A percentile compares a stretch with the other conserved stretches of the same genome.
These are phyloP conservation scores for Pimephales promelas DNA, from an alignment of 2,113 vertebrate genomes.

Conservation along the genomic window DNA sequence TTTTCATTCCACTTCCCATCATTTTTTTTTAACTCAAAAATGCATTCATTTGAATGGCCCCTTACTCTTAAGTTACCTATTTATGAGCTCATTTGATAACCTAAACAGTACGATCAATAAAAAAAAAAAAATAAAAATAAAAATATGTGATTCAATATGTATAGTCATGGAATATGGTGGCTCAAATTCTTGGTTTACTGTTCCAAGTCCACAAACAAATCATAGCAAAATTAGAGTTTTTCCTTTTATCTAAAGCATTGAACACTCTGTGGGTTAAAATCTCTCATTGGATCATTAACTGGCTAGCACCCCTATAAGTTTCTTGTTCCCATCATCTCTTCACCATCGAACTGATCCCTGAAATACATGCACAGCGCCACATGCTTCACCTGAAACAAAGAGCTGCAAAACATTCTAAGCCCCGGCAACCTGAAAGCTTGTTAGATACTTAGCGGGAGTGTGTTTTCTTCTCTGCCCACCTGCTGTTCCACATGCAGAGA, in stretches of 20 bases:
- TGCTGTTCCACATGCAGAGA: neutral
- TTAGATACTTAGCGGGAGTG: slow-evolving; percentile 43
- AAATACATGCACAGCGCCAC: slow-evolving; percentile 22
- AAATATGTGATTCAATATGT: neutral
- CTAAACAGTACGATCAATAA: too few relatives aligned
- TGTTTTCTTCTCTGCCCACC: slow-evolving; percentile 29
- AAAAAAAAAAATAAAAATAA: too few relatives aligned
- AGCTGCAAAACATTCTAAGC: slow-evolving; percentile 1
- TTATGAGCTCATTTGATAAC: neutral
- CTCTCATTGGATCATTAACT: slow-evolving; percentile 8
- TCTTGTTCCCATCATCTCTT: slow-evolving; percentile 33
- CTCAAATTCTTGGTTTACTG: neutral
- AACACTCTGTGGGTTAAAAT: slow-evolving; percentile 13
- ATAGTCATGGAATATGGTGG: neutral
- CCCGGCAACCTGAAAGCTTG: slow-evolving; percentile 18
- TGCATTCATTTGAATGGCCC: too few relatives aligned
- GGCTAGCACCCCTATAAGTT: slow-evolving; percentile 26
- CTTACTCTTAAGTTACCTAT: neutral
- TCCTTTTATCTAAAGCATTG: neutral
- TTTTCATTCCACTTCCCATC: too few relatives aligned
- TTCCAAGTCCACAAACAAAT: neutral
- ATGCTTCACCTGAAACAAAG: slow-evolving; percentile 38
- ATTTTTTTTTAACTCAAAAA: too few relatives aligned
- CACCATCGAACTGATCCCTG: neutral
- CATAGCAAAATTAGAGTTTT: neutral